These are phyloP conservation scores for Epirrhoe tristata DNA, from an alignment of 2,888 invertebrate genomes.

Conservation along the genomic window DNA sequence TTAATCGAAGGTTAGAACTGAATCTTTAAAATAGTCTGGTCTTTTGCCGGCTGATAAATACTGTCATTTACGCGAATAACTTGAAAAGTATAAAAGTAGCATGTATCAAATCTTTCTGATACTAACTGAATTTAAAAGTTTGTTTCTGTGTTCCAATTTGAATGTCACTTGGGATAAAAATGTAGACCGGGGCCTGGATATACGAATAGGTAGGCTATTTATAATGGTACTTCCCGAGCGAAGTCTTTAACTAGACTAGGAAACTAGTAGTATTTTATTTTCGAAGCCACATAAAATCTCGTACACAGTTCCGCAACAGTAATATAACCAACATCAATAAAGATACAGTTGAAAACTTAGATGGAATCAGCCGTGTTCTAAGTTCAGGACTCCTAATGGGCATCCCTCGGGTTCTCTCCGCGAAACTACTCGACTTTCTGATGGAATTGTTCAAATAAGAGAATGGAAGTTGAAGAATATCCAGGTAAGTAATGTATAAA, in stretches of 20 bases:
- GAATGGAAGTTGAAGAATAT: conserved; percentile 11
- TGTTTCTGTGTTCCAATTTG: no score
- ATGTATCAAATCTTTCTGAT: no score
- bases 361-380: conserved; percentile 38
- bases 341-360: conserved; percentile 35
- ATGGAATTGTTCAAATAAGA: conserved; percentile 21
- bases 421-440: conserved; percentile 24
- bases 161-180: no score
- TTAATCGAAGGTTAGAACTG: not conserved
- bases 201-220: no score
- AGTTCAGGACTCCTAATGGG: conserved; percentile 36
- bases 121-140: no score
- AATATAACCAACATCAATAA: conserved; percentile 34
- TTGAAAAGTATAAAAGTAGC: no score
- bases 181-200: no score
- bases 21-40: not conserved
- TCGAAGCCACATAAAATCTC: not conserved
- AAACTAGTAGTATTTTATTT: no score
- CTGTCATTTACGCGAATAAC: no score
- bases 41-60: no score
- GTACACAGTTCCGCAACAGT: conserved; percentile 24
- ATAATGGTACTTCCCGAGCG: no score
- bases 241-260: no score
- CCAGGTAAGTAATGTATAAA: not conserved
- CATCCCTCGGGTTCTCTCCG: conserved; percentile 32